A percentile compares a stretch with the other conserved stretches of the same genome.
Evolutionary conservation across 1,140 invertebrate genomes (phyloP).

Genomic region (Glossosoma conforme): DNA sequence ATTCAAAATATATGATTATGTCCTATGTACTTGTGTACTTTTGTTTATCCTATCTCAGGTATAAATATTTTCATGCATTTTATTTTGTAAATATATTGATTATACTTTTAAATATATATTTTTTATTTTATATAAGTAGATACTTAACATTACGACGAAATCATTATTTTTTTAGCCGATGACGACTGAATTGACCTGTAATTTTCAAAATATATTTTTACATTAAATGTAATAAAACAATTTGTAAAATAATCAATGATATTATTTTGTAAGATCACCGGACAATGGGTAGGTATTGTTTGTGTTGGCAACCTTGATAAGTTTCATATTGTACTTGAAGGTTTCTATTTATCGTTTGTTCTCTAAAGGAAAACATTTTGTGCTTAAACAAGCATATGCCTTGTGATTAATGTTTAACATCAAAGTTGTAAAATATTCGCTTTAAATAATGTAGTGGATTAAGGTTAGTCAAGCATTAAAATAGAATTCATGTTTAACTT

Average conservation of each 20-base stretch:
- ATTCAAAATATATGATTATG: constrained; percentile 30
- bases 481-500: too few species aligned
- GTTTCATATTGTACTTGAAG: constrained; percentile 21
- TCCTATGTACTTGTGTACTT: constrained; percentile 7
- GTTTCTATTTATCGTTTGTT: constrained; percentile 12
- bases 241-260: neutral
- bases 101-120: constrained; percentile 20
- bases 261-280: neutral
- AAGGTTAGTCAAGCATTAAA: too few species aligned
- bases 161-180: constrained; percentile 20
- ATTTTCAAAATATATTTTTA: constrained; percentile 1
- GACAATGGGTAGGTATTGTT: too few species aligned
- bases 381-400: too few species aligned
- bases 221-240: neutral
- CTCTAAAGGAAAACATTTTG: too few species aligned
- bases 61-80: constrained; percentile 30
- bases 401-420: too few species aligned
- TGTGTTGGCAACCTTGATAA: constrained; percentile 17
- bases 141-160: constrained; percentile 21
- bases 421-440: too few species aligned
- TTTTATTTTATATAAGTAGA: too few species aligned
- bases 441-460: too few species aligned
- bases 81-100: constrained; percentile 25
- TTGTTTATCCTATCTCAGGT: constrained; percentile 22
- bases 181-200: constrained; percentile 25